A percentile compares a stretch with the other conserved stretches of the same genome.
These are phyloP conservation scores for Oryzias sinensis DNA, from an alignment of 2,797 vertebrate genomes.

Conservation along the genomic window DNA sequence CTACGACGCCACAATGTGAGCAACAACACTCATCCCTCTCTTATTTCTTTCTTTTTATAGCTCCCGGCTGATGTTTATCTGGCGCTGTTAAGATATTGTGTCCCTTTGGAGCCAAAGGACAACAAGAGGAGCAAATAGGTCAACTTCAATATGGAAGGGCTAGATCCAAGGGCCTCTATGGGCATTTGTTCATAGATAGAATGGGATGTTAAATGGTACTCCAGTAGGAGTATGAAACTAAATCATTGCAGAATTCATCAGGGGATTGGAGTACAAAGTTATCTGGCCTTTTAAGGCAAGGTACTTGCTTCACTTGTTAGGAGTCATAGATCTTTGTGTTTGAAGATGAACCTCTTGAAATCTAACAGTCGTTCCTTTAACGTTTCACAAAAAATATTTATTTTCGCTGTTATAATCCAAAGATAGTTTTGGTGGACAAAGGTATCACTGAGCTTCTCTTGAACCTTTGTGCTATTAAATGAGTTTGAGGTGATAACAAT, in stretches of 20 bases:
- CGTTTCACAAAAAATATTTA: no score
- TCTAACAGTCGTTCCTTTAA: no score
- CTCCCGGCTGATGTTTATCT: slow-evolving; percentile 58
- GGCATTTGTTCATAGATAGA: slow-evolving; percentile 4
- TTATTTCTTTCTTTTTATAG: slow-evolving; percentile 38
- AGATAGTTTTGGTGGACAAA: no score
- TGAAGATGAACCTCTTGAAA: not conserved
- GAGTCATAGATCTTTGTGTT: not conserved
- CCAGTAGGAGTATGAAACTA: not conserved
- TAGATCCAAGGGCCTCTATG: slow-evolving; percentile 1
- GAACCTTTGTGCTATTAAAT: no score
- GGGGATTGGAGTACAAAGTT: not conserved
- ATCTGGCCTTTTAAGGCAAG: not conserved
- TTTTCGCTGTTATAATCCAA: no score
- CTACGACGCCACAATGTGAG: slow-evolving; percentile 39
- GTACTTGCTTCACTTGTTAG: not conserved
- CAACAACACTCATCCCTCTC: slow-evolving; percentile 28
- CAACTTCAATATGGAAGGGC: slow-evolving; percentile 8
- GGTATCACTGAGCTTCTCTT: no score
- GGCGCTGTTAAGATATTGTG: slow-evolving; percentile 49
- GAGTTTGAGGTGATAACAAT: no score
- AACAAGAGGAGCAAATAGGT: slow-evolving; percentile 30
- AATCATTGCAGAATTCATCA: not conserved
- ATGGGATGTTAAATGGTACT: slow-evolving; percentile 1
- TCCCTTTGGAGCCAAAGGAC: slow-evolving; percentile 24